Conservation (phyloP, 1,140 invertebrate genomes). For the Drosophila gunungcola region DNA sequence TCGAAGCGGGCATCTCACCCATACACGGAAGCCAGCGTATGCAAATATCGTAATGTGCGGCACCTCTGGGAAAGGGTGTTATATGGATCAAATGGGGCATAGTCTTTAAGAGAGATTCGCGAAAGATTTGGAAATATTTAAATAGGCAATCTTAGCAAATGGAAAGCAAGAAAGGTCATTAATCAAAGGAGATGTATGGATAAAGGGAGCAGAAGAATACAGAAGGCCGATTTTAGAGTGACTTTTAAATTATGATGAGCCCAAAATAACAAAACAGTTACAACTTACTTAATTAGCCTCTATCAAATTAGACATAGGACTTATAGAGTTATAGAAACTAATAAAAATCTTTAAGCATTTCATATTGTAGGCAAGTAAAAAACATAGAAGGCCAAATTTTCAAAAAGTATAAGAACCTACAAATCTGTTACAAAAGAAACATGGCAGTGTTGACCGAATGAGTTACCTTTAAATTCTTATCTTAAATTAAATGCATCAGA, state of each 20-base stretch:
- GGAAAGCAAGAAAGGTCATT: slow-evolving; percentile 4
- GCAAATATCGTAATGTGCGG: slow-evolving; percentile 69
- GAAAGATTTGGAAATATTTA: slow-evolving; percentile 13
- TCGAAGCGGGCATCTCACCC: slow-evolving; percentile 13
- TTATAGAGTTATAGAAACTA: no score
- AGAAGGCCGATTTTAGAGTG: neutral
- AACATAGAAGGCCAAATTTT: no score
- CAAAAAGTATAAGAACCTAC: no score
- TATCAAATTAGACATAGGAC: neutral
- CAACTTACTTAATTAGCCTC: neutral
- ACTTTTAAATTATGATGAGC: neutral
- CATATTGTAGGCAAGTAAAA: no score
- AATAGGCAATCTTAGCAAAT: slow-evolving; percentile 2
- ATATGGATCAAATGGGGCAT: slow-evolving; percentile 31
- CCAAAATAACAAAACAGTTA: neutral
- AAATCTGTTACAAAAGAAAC: no score
- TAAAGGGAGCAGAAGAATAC: neutral
- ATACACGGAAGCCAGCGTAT: slow-evolving; percentile 51
- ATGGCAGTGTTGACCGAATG: no score
- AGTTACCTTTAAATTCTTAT: no score
- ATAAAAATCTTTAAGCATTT: no score
- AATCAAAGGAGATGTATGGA: neutral
- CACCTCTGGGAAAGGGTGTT: slow-evolving; percentile 55
- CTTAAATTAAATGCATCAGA: no score
- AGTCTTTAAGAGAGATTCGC: slow-evolving; percentile 8